phyloP scores from a whole-genome alignment of 2,113 vertebrate genomes.

The Caretta caretta region DNA sequence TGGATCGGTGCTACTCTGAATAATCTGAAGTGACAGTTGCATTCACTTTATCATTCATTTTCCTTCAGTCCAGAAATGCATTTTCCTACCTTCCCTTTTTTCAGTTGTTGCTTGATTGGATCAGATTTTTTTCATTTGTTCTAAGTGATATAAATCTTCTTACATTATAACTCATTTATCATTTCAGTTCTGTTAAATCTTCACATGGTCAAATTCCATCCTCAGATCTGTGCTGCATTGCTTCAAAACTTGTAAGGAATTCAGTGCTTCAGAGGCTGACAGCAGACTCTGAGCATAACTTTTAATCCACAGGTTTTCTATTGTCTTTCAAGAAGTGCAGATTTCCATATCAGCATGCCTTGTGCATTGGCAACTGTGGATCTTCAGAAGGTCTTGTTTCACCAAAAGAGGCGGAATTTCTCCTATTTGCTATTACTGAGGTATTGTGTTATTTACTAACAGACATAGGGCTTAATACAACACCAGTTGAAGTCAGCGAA shows the following conservation, averaged over 20 bases:
- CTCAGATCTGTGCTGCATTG: neutral
- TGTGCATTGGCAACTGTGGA: neutral
- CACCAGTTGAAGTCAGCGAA: rapidly evolving
- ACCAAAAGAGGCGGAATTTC: neutral
- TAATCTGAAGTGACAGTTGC: neutral
- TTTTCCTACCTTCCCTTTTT: slow-evolving; percentile 26
- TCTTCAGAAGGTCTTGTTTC: neutral
- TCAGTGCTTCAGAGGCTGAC: neutral
- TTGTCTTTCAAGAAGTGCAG: neutral
- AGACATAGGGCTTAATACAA: neutral
- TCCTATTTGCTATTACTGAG: neutral
- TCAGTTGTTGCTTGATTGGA: neutral
- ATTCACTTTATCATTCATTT: neutral
- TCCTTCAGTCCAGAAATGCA: neutral
- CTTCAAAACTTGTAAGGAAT: neutral
- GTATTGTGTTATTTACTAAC: neutral
- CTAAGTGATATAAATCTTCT: neutral
- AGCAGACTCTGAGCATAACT: neutral
- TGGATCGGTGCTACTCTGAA: neutral
- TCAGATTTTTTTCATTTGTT: neutral
- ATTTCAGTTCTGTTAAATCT: slow-evolving; percentile 31
- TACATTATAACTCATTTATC: slow-evolving; percentile 32
- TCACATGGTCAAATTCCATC: rapidly evolving
- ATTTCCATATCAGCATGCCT: neutral
- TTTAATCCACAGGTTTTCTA: neutral